These are phyloP conservation scores for Cistogaster globosa DNA, from an alignment of 2,888 invertebrate genomes.

Conservation along the genomic window DNA sequence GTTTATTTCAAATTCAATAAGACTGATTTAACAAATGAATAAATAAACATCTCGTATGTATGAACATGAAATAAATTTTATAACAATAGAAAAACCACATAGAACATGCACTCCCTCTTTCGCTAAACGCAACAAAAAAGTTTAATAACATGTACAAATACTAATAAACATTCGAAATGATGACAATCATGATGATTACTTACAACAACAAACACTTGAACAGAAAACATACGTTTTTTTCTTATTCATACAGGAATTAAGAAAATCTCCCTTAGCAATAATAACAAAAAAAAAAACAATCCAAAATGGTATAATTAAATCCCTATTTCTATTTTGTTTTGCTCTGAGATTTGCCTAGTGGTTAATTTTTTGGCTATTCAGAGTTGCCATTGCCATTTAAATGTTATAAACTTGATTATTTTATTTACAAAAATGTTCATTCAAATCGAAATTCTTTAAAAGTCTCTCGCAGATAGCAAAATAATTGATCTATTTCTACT, in stretches of 20 bases:
- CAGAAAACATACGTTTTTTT: constrained; percentile 62
- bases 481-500: no score
- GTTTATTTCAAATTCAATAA: constrained; percentile 54
- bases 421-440: no score
- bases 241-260: constrained; percentile 8
- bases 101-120: constrained; percentile 29
- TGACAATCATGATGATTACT: constrained; percentile 55
- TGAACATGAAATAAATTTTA: constrained; percentile 31
- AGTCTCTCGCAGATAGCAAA: no score
- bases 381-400: no score
- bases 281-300: constrained; percentile 47
- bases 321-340: constrained; percentile 74
- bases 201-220: constrained; percentile 60
- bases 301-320: constrained; percentile 81
- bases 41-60: constrained; percentile 23
- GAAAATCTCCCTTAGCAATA: constrained; percentile 29
- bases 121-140: neutral
- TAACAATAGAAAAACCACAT: constrained; percentile 52
- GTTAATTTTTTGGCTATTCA: constrained; percentile 16
- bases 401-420: no score
- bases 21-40: constrained; percentile 68
- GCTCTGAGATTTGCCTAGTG: constrained; percentile 36
- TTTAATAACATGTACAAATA: constrained; percentile 36
- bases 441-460: no score
- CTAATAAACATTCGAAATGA: constrained; percentile 37